Evolutionary conservation across 1,140 invertebrate species (phyloP).

Genomic region (Goniozus legneri): DNA sequence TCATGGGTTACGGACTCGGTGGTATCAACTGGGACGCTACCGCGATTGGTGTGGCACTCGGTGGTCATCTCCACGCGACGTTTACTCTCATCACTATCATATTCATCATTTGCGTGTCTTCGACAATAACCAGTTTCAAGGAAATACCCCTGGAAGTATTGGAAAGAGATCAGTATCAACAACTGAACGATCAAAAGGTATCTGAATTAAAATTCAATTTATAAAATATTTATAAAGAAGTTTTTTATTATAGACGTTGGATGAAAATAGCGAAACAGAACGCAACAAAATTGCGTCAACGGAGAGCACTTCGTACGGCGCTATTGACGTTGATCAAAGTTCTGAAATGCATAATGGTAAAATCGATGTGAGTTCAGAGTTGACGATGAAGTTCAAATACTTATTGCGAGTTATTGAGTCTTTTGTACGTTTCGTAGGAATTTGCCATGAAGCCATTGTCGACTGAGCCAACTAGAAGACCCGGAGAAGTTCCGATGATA

Average conservation of each 20-base stretch:
- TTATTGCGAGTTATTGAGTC: no score
- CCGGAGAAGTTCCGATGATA: constrained; percentile 26
- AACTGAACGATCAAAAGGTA: constrained; percentile 46
- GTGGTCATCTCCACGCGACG: constrained; percentile 86
- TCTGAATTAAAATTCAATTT: constrained; percentile 3
- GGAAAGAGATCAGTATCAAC: constrained; percentile 48
- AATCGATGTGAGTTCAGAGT: constrained; percentile 22
- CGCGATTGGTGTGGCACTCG: constrained; percentile 69
- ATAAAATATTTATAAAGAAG: not conserved
- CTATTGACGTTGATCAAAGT: constrained; percentile 23
- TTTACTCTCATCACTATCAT: constrained; percentile 86
- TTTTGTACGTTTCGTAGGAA: constrained; percentile 28
- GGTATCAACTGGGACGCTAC: constrained; percentile 92
- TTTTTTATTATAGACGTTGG: constrained; percentile 12
- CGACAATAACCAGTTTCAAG: constrained; percentile 81
- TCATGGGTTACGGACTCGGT: constrained; percentile 88
- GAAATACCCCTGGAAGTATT: constrained; percentile 76
- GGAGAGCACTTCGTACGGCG: constrained; percentile 37
- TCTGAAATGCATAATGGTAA: no score
- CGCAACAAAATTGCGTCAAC: constrained; percentile 37
- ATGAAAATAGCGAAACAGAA: constrained; percentile 23
- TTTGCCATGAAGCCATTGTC: constrained; percentile 32
- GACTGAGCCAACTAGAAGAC: constrained; percentile 16
- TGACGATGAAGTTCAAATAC: not conserved
- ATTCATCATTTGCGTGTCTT: constrained; percentile 75